Base-by-base conservation (phyloP, 2,888 invertebrate genomes). In the Timandra comae region DNA sequence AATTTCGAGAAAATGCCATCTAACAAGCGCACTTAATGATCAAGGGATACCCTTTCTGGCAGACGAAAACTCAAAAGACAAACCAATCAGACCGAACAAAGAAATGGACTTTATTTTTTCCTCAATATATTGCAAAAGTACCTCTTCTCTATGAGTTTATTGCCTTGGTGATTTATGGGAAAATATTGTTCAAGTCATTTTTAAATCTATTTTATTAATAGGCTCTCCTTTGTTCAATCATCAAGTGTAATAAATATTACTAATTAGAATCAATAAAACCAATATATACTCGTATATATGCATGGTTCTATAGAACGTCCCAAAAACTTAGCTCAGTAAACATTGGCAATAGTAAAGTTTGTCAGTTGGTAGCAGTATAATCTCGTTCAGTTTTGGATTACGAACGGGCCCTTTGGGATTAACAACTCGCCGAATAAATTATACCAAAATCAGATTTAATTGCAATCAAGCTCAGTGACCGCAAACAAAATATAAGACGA, bases 21-120 rank as follows among this genome's bases (percentile, higher is more conserved):
- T 75, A 77, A 78, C 73, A 76, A 76, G 75, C 63, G 59, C 55
- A 65, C 64, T 67, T 78, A 77, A 78, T 73, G 76, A 75, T 74
- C 63, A 63, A 66, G 64, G 66, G 65, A 62, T 66, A 64, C 60
- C 60, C 59, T 62, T 49, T 32, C 41, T 38, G 56, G 60, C 52
- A 52, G 60, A 53, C 60, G 58, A 68, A 68, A 73, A 71, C 63
- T 74, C 73, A 73, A 74, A 77, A 75, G 68, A 75, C 70, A 71
- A 74, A 71, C 66, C 70, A 61, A 71, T 64, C 52, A 51, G 55
- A 40, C 38, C 51, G 63, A 61, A 68, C 68, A 76, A 75, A 66
- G 68, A 68, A 66, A 65, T 60, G 60, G 57, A 56, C 55, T 48
- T 56, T 41, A 55, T 54, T 63, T 69, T 66, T 64, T 63, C 62